Evolutionary conservation across 2,113 vertebrate species (phyloP).

Genomic region (Chloroceryle aenea): DNA sequence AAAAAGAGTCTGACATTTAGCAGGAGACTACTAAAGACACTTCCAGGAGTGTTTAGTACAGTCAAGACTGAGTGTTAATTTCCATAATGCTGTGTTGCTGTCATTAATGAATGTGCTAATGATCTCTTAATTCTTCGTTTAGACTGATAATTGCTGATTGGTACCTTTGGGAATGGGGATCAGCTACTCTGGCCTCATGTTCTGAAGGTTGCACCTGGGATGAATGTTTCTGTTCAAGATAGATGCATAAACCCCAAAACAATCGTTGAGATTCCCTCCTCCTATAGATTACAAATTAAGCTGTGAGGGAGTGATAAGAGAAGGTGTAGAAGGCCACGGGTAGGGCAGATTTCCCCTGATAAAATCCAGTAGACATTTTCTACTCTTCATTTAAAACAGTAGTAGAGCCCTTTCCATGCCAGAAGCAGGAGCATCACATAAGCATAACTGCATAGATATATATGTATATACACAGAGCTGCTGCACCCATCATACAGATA

Average conservation of each 20-base stretch:
- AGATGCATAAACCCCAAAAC: not conserved
- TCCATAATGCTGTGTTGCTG: not conserved
- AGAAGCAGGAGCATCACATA: not conserved
- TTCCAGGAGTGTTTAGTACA: not conserved
- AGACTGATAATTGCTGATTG: not conserved
- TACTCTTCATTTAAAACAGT: not conserved
- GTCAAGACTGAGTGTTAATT: slow-evolving; percentile 10
- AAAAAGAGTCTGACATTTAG: not conserved
- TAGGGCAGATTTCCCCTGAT: not conserved
- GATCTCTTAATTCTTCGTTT: slow-evolving; percentile 31
- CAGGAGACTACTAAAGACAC: not conserved
- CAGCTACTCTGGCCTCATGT: not conserved
- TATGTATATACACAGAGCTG: not conserved
- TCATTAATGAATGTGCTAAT: slow-evolving; percentile 11
- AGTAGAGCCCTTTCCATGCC: not conserved
- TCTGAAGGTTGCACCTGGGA: not conserved
- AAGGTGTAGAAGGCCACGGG: not conserved
- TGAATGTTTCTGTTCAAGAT: not conserved
- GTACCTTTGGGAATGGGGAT: not conserved
- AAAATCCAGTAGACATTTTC: not conserved
- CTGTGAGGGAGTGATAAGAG: not conserved
- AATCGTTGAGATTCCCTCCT: not conserved
- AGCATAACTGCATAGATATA: not conserved
- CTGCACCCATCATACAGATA: not conserved
- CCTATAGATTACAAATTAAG: not conserved